Evolutionary conservation across 2,797 vertebrate genomes (phyloP).

Genomic region (Thamnophis elegans): DNA sequence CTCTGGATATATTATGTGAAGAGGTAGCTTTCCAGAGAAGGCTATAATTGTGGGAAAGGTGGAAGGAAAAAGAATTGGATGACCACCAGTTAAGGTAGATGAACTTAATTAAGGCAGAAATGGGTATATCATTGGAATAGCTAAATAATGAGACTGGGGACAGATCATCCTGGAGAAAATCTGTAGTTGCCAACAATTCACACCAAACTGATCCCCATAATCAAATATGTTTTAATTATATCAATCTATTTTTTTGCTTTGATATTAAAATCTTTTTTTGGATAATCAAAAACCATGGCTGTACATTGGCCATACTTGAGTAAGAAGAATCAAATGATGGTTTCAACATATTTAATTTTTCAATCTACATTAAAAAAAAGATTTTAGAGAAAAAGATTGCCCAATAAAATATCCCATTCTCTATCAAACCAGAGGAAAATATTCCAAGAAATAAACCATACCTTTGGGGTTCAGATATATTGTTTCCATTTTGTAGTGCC

Average conservation of each 20-base stretch:
- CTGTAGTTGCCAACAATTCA: not conserved
- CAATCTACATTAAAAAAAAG: not conserved
- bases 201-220: not conserved
- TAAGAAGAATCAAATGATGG: not conserved
- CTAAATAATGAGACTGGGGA: not conserved
- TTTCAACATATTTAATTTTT: not conserved
- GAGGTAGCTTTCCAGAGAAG: not conserved
- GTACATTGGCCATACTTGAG: not conserved
- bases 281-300: not conserved
- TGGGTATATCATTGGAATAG: not conserved
- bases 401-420: not conserved
- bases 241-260: not conserved
- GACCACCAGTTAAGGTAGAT: not conserved
- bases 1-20: not conserved
- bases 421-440: not conserved
- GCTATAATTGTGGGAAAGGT: not conserved
- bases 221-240: not conserved
- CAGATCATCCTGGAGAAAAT: not conserved
- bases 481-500: constrained; percentile 70
- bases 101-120: not conserved
- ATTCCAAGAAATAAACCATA: constrained; percentile 55
- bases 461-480: constrained; percentile 78
- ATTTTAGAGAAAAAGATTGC: not conserved
- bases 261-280: not conserved
- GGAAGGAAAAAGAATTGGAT: not conserved